Conservation (phyloP, 2,113 vertebrate species). For the Myxocyprinus asiaticus region DNA sequence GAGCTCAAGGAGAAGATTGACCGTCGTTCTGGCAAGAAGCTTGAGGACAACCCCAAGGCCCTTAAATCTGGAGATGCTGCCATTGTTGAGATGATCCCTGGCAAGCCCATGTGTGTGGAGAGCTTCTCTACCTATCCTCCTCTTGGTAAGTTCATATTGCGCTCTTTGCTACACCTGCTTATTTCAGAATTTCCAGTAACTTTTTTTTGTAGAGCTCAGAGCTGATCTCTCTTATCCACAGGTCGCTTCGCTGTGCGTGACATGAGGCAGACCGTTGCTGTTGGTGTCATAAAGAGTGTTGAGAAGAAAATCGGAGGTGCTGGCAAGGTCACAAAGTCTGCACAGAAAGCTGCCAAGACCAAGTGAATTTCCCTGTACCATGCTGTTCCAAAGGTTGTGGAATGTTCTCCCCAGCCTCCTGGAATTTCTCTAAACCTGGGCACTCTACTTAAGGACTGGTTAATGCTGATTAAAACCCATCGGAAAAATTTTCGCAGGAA, state of each 20-base stretch:
- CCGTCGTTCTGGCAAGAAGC: constrained; percentile 81
- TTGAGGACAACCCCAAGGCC: constrained; percentile 77
- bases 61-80: constrained; percentile 79
- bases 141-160: constrained; percentile 66
- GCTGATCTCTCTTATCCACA: constrained; percentile 22
- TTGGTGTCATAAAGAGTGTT: constrained; percentile 79
- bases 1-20: constrained; percentile 82
- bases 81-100: constrained; percentile 75
- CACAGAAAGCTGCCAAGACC: constrained; percentile 73
- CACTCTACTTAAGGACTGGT: constrained; percentile 82
- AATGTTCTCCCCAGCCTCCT: constrained; percentile 60
- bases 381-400: constrained; percentile 54
- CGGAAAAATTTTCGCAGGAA: constrained; percentile 85
- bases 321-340: constrained; percentile 79
- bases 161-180: background rate
- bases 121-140: constrained; percentile 76
- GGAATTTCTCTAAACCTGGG: constrained; percentile 69
- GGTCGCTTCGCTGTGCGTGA: constrained; percentile 82
- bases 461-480: constrained; percentile 85
- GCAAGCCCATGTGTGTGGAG: constrained; percentile 82
- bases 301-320: constrained; percentile 64
- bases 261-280: constrained; percentile 83
- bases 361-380: constrained; percentile 71
- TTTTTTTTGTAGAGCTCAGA: background rate
- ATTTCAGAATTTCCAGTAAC: background rate